These are phyloP conservation scores for Macrophya annulata DNA, from an alignment of 2,888 invertebrate genomes.

Conservation along the genomic window DNA sequence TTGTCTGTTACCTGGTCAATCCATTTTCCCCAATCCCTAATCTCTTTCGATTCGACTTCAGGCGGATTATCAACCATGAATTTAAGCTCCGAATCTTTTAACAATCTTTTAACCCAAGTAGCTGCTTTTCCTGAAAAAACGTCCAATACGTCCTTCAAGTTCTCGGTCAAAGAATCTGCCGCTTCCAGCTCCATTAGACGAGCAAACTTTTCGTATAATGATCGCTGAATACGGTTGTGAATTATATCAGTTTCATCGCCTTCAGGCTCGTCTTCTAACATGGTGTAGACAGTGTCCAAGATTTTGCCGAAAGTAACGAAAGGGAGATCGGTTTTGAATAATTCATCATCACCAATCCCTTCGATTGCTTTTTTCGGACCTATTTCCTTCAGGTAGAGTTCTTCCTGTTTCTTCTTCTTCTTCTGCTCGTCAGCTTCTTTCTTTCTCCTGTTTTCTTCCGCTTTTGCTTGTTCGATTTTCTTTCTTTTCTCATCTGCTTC, in stretches of 20 bases:
- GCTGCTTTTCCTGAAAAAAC: slow-evolving; percentile 72
- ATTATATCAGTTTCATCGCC: slow-evolving; percentile 62
- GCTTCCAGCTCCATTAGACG: slow-evolving; percentile 64
- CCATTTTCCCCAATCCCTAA: slow-evolving; percentile 71
- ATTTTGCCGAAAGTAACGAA: slow-evolving; percentile 70
- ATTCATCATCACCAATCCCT: slow-evolving; percentile 41
- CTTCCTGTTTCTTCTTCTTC: slow-evolving; percentile 36
- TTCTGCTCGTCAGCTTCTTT: slow-evolving; percentile 38
- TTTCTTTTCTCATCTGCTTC: slow-evolving; percentile 36
- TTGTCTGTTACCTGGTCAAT: slow-evolving; percentile 63
- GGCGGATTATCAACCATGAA: slow-evolving; percentile 66
- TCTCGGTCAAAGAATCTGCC: slow-evolving; percentile 63
- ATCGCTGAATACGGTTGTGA: slow-evolving; percentile 70
- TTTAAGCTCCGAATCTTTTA: slow-evolving; percentile 65
- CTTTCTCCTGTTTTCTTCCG: slow-evolving; percentile 10
- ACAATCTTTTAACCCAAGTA: slow-evolving; percentile 66
- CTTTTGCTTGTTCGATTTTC: background rate
- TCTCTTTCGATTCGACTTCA: slow-evolving; percentile 68
- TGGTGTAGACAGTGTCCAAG: slow-evolving; percentile 67
- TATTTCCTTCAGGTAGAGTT: background rate
- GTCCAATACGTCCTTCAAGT: slow-evolving; percentile 65
- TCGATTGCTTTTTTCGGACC: slow-evolving; percentile 18
- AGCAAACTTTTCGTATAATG: slow-evolving; percentile 70
- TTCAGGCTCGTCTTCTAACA: slow-evolving; percentile 65
- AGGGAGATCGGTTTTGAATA: slow-evolving; percentile 67